A percentile compares a stretch with the other conserved stretches of the same genome.
These are phyloP conservation scores for Eira barbara DNA, from an alignment of 2,113 vertebrate genomes.

Conservation along the genomic window DNA sequence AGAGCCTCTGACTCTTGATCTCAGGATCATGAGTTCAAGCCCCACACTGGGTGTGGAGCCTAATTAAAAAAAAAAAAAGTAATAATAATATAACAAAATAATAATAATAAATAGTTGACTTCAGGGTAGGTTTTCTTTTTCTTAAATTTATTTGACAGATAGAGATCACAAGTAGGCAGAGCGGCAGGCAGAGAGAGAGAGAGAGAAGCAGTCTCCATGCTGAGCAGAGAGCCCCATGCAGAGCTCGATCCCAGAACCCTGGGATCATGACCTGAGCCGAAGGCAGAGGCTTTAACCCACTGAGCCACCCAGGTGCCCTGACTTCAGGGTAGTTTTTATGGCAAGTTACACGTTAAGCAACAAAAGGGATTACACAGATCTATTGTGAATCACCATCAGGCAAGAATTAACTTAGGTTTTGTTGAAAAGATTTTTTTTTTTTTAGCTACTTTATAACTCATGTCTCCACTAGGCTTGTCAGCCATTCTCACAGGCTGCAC, in stretches of 20 bases:
- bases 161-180: no score
- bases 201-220: no score
- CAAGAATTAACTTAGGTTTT: constrained; percentile 38
- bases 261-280: no score
- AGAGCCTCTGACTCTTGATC: not conserved
- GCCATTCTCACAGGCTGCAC: not conserved
- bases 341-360: not conserved
- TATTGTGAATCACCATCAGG: not conserved
- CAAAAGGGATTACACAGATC: not conserved
- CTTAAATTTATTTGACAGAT: no score
- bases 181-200: no score
- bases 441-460: not conserved
- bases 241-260: no score
- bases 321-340: not conserved
- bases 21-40: not conserved
- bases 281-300: no score
- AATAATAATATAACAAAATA: not conserved
- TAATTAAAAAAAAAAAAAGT: not conserved
- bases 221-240: no score
- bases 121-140: not conserved
- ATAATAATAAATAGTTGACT: constrained; percentile 13
- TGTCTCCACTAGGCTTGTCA: not conserved
- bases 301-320: not conserved
- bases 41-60: not conserved
- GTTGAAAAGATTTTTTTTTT: not conserved